phyloP scores from a whole-genome alignment of 2,797 vertebrate genomes.

The Peromyscus nudipes region DNA sequence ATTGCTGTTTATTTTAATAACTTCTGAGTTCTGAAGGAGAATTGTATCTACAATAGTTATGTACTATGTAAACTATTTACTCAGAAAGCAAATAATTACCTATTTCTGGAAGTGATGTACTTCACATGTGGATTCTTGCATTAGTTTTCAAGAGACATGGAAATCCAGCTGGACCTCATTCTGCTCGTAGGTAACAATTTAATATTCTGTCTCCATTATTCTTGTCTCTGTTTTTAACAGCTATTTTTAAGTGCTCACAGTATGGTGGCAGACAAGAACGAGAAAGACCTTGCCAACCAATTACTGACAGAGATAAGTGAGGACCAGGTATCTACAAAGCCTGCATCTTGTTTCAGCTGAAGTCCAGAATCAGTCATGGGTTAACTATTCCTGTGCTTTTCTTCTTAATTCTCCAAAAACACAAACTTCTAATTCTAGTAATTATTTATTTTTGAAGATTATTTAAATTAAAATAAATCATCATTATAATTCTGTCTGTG shows the following conservation, averaged over 20 bases:
- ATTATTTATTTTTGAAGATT: conserved; percentile 62
- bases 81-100: conserved; percentile 53
- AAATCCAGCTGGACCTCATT: conserved; percentile 77
- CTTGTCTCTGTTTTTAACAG: conserved; percentile 94
- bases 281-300: conserved; percentile 99
- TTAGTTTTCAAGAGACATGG: conserved; percentile 69
- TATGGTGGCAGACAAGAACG: conserved; percentile 99
- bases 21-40: not conserved
- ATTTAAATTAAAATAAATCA: conserved; percentile 15
- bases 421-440: conserved; percentile 56
- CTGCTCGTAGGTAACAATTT: conserved; percentile 85
- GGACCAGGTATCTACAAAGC: conserved; percentile 95
- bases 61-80: conserved; percentile 42
- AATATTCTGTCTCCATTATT: conserved; percentile 90
- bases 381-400: conserved; percentile 89
- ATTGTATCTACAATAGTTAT: conserved; percentile 27
- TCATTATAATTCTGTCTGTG: not conserved
- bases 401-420: conserved; percentile 78
- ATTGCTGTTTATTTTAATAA: conserved; percentile 55
- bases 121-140: conserved; percentile 58
- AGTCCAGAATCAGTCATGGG: conserved; percentile 84
- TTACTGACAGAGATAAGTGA: conserved; percentile 99
- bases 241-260: conserved; percentile 98
- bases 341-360: conserved; percentile 87
- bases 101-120: conserved; percentile 52